A percentile compares a stretch with the other conserved stretches of the same genome.
Evolutionary conservation across 2,888 invertebrate species (phyloP).

Genomic region (Hecatera dysodea): DNA sequence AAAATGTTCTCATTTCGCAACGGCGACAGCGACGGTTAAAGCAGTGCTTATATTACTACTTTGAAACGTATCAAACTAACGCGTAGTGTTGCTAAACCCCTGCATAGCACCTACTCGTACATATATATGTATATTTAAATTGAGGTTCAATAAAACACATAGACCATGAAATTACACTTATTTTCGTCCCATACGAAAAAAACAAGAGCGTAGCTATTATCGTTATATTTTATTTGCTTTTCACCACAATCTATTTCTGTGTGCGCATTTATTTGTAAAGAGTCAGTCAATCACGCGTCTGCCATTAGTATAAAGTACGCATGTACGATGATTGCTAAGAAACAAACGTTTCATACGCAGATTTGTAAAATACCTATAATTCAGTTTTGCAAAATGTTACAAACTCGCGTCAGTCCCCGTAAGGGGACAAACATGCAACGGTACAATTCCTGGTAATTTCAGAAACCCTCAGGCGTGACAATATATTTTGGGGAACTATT

Average conservation of each 20-base stretch:
- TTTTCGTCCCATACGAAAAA: slow-evolving; percentile 9
- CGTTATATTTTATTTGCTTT: slow-evolving; percentile 44
- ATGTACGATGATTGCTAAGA: slow-evolving; percentile 38
- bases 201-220: slow-evolving; percentile 19
- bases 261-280: slow-evolving; percentile 44
- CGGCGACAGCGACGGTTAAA: slow-evolving; percentile 3
- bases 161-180: background rate
- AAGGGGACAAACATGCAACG: slow-evolving; percentile 7
- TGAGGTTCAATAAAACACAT: background rate
- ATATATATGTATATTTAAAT: background rate
- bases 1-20: slow-evolving; percentile 54
- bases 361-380: slow-evolving; percentile 6
- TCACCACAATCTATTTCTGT: slow-evolving; percentile 37
- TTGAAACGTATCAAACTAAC: slow-evolving; percentile 24
- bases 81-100: background rate
- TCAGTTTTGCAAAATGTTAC: slow-evolving; percentile 23
- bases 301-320: slow-evolving; percentile 44
- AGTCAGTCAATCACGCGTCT: slow-evolving; percentile 42
- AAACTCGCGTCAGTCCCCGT: slow-evolving; percentile 6
- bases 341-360: slow-evolving; percentile 33
- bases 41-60: slow-evolving; percentile 7
- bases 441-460: slow-evolving; percentile 12
- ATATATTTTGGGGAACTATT: slow-evolving; percentile 18
- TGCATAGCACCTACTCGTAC: background rate
- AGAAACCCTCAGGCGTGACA: slow-evolving; percentile 4